Percentiles rank a stretch among this genome's conserved stretches.
Evolutionary conservation across 2,113 vertebrate species (phyloP).

Genomic region (Equus quagga): DNA sequence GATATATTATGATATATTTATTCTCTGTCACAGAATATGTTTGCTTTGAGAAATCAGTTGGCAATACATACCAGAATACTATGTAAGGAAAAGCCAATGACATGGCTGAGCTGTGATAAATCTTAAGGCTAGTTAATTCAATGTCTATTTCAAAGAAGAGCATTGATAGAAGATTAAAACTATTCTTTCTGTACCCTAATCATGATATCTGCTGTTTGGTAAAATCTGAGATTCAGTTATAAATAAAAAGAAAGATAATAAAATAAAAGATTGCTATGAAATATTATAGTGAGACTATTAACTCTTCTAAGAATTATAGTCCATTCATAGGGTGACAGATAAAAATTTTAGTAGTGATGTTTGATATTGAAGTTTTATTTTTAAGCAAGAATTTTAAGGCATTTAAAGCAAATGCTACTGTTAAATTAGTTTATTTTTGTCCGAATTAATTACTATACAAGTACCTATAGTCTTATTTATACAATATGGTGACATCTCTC

Average conservation of each 20-base stretch:
- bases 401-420: not conserved
- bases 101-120: not conserved
- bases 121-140: not conserved
- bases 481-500: conserved; percentile 56
- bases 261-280: not conserved
- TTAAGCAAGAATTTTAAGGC: not conserved
- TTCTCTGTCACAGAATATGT: not conserved
- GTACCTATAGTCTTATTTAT: conserved; percentile 55
- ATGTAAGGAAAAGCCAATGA: not conserved
- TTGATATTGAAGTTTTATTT: not conserved
- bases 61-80: not conserved
- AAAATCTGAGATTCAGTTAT: not conserved
- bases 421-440: conserved; percentile 41
- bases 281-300: not conserved
- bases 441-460: conserved; percentile 53
- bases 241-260: not conserved
- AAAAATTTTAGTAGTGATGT: not conserved
- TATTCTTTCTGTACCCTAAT: not conserved
- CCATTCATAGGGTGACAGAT: not conserved
- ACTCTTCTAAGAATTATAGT: not conserved
- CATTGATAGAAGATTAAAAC: not conserved
- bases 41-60: not conserved
- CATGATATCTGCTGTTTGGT: not conserved
- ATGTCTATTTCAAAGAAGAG: not conserved
- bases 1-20: not conserved